Conservation (phyloP, 2,888 invertebrate genomes). For the Erebia palarica region DNA sequence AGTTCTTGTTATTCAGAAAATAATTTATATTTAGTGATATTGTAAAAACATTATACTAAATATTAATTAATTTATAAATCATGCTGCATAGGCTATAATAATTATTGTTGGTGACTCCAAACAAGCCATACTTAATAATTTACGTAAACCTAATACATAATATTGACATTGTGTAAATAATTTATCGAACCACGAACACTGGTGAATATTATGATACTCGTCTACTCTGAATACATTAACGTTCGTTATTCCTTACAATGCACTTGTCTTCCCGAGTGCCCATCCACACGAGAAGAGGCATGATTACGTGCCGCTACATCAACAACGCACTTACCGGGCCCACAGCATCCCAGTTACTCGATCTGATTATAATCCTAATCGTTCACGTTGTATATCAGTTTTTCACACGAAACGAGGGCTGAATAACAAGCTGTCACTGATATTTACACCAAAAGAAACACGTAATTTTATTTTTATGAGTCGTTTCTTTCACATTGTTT, state of each 20-base stretch:
- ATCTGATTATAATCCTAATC: constrained; percentile 25
- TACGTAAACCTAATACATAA: neutral
- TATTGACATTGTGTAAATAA: neutral
- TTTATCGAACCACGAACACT: too few species aligned
- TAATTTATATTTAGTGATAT: too few species aligned
- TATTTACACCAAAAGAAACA: neutral
- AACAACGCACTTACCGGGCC: constrained; percentile 53
- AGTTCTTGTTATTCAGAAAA: too few species aligned
- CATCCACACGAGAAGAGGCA: constrained; percentile 38
- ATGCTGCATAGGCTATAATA: too few species aligned
- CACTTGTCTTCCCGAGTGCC: constrained; percentile 49
- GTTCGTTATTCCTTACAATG: constrained; percentile 10
- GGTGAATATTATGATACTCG: neutral
- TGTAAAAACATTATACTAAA: too few species aligned
- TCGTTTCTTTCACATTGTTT: constrained; percentile 23
- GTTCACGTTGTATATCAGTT: neutral
- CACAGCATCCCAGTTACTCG: constrained; percentile 54
- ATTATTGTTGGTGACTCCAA: too few species aligned
- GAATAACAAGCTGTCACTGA: neutral
- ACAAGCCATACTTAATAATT: too few species aligned
- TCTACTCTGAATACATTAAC: too few species aligned
- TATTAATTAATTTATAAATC: too few species aligned
- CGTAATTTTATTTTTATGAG: neutral
- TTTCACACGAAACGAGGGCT: neutral
- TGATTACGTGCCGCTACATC: constrained; percentile 40